These are phyloP conservation scores for Aspiorhynchus laticeps DNA, from an alignment of 2,113 vertebrate genomes.

Conservation along the genomic window DNA sequence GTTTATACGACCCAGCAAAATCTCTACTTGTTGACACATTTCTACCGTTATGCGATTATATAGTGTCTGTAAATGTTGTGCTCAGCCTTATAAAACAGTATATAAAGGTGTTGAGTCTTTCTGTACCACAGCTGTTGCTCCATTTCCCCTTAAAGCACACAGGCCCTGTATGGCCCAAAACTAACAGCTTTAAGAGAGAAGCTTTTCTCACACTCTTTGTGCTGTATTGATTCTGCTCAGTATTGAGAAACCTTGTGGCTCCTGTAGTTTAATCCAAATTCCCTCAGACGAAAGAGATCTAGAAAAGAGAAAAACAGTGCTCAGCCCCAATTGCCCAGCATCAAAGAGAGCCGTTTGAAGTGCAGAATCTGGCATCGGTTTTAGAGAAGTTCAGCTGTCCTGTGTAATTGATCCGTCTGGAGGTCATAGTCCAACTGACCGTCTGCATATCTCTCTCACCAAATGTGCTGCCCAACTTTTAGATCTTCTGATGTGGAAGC, in stretches of 20 bases:
- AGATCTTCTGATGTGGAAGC: neutral
- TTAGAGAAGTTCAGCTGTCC: conserved; percentile 35
- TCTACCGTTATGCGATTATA: neutral
- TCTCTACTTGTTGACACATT: neutral
- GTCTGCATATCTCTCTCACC: conserved; percentile 18
- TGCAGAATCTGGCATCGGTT: conserved; percentile 6
- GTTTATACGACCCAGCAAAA: neutral
- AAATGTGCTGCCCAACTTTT: neutral
- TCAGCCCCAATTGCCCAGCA: neutral
- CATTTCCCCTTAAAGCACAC: conserved; percentile 2
- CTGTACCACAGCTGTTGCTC: conserved; percentile 24
- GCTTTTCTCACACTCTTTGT: conserved; percentile 47
- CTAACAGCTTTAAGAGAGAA: conserved; percentile 34
- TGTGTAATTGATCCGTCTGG: conserved; percentile 47
- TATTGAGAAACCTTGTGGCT: conserved; percentile 44
- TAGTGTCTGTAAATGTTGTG: neutral
- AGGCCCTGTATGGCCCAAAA: neutral
- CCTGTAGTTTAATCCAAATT: conserved; percentile 47
- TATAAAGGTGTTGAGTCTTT: neutral
- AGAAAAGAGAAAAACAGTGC: conserved; percentile 41
- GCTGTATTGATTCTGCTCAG: conserved; percentile 49
- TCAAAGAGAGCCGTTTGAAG: conserved; percentile 13
- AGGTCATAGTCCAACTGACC: conserved; percentile 38
- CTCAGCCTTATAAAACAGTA: neutral
- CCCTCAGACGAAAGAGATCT: conserved; percentile 17